Conservation (phyloP, 23 tunicate species). For the Oikopleura albicans region DNA sequence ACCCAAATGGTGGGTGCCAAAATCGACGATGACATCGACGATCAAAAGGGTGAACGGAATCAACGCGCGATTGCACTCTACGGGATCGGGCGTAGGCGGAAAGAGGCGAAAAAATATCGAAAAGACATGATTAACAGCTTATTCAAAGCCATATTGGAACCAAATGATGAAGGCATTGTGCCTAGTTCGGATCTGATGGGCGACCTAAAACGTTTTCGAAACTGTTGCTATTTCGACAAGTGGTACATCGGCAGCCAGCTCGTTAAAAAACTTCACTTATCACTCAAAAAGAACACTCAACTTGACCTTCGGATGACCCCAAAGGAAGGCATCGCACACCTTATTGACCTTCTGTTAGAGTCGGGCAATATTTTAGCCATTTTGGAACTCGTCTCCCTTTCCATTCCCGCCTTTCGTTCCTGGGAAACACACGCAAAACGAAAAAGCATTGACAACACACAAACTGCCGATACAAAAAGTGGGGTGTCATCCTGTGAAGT, state of each 20-base stretch:
- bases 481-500: too few relatives aligned
- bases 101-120: not conserved
- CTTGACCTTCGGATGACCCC: not conserved
- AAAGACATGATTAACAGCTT: not conserved
- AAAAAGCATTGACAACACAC: not conserved
- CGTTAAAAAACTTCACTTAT: not conserved
- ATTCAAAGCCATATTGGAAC: not conserved
- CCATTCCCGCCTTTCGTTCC: not conserved
- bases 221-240: not conserved
- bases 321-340: not conserved
- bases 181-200: not conserved
- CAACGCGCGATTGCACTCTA: conserved; percentile 5
- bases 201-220: not conserved
- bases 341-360: not conserved
- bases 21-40: not conserved
- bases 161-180: not conserved
- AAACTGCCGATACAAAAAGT: not conserved
- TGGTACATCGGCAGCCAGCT: not conserved
- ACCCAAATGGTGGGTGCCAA: not conserved
- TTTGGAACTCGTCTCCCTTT: not conserved
- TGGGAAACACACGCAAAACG: not conserved
- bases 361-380: not conserved
- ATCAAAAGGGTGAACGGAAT: conserved; percentile 1
- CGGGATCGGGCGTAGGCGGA: not conserved
- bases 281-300: not conserved